These are phyloP conservation scores for Sclerurus mexicanus DNA, from an alignment of 2,113 vertebrate genomes.

Conservation along the genomic window DNA sequence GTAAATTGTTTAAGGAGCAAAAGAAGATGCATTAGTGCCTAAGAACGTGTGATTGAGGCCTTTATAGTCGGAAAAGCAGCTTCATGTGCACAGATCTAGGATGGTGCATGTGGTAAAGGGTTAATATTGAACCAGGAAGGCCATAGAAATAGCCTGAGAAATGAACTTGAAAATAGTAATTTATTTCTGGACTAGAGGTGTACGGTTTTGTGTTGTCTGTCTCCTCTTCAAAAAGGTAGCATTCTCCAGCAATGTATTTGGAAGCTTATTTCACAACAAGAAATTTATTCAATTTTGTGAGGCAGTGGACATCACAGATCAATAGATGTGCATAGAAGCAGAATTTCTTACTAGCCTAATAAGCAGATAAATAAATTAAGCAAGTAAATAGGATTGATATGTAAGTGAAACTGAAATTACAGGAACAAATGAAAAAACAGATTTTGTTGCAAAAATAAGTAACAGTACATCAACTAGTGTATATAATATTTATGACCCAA, in stretches of 20 bases:
- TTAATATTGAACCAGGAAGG: not conserved
- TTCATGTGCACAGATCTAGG: not conserved
- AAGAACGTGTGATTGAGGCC: not conserved
- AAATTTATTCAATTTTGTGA: not conserved
- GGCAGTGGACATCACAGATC: not conserved
- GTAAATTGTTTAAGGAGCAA: not conserved
- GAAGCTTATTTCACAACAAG: not conserved
- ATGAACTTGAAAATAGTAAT: not conserved
- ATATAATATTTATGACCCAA: not conserved
- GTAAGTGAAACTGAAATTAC: not conserved
- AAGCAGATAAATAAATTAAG: not conserved
- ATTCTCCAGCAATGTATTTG: not conserved
- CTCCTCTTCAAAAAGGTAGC: not conserved
- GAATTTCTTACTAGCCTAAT: not conserved
- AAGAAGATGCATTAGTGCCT: not conserved
- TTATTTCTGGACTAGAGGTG: not conserved
- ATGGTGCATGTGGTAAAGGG: not conserved
- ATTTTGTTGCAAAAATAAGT: not conserved
- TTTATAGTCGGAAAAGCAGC: not conserved
- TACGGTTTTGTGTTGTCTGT: not conserved
- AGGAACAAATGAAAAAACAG: not conserved
- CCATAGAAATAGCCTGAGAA: not conserved
- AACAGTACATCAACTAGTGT: not conserved
- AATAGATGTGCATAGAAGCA: not conserved
- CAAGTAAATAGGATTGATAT: not conserved